These are phyloP conservation scores for Apodemia mormo DNA, from an alignment of 2,888 invertebrate species.

Conservation along the genomic window DNA sequence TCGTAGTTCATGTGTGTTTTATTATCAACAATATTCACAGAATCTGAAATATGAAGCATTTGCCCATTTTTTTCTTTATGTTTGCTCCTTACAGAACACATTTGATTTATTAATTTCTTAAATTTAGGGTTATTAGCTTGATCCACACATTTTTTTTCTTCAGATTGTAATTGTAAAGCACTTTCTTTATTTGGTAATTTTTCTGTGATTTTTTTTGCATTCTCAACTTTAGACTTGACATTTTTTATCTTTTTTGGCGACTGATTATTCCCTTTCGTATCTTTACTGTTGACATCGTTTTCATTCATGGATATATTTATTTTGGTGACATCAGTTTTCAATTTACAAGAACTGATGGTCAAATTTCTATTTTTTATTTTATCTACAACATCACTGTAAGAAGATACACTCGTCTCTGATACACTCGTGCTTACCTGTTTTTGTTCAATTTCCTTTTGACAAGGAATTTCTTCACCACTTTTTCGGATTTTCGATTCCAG, in stretches of 20 bases:
- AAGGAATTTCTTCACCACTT: background rate
- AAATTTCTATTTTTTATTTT: background rate
- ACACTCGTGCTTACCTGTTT: background rate
- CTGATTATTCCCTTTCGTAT: background rate
- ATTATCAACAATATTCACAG: background rate
- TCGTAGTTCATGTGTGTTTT: background rate
- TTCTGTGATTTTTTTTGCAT: background rate
- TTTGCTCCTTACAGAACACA: background rate
- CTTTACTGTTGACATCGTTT: background rate
- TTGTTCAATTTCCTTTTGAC: background rate
- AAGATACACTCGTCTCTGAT: background rate
- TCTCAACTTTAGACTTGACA: background rate
- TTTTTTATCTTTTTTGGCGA: background rate
- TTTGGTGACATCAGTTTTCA: background rate
- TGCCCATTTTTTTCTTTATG: background rate
- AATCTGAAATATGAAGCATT: background rate
- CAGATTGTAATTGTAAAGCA: background rate
- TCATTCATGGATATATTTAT: background rate
- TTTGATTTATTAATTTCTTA: background rate
- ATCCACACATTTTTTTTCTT: background rate
- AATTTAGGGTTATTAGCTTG: background rate
- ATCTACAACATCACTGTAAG: background rate
- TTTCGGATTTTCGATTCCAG: background rate
- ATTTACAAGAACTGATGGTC: background rate
- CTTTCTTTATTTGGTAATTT: constrained; percentile 4